A percentile compares a stretch with the other conserved stretches of the same genome.
Conservation (phyloP, 2,797 vertebrate species). For the Huso huso region DNA sequence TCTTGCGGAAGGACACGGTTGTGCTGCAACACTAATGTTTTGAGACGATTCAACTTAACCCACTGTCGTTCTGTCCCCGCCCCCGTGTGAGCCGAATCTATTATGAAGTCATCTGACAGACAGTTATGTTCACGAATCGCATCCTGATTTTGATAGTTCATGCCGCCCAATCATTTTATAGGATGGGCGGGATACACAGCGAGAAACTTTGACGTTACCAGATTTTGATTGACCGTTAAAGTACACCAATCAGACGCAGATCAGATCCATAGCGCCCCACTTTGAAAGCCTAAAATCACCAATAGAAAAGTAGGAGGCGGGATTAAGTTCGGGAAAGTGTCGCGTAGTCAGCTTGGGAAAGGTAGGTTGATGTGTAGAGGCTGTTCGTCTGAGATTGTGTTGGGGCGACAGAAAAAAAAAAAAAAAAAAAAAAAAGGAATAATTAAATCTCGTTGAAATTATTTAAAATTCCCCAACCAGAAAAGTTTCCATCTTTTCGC, state of each 20-base stretch:
- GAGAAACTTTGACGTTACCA: too few relatives aligned
- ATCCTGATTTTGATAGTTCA: too few relatives aligned
- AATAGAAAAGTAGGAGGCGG: slow-evolving; percentile 36
- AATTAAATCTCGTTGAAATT: too few relatives aligned
- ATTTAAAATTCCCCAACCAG: too few relatives aligned
- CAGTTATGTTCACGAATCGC: slow-evolving; percentile 3
- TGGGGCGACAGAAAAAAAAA: slow-evolving; percentile 28
- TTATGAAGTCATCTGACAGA: slow-evolving; percentile 9
- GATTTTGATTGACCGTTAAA: slow-evolving; percentile 12
- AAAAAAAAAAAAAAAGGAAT: slow-evolving; percentile 22
- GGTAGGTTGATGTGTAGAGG: slow-evolving; percentile 32
- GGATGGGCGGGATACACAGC: too few relatives aligned
- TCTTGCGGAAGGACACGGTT: too few relatives aligned
- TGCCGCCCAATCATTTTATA: too few relatives aligned
- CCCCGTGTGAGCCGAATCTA: background rate
- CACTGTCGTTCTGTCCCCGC: slow-evolving; percentile 8
- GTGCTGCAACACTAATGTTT: slow-evolving; percentile 11
- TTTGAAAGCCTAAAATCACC: slow-evolving; percentile 21
- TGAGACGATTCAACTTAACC: slow-evolving; percentile 14
- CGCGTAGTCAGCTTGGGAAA: slow-evolving; percentile 29
- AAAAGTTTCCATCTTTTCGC: too few relatives aligned
- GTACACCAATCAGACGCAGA: slow-evolving; percentile 14
- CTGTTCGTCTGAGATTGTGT: slow-evolving; percentile 30
- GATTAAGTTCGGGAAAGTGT: slow-evolving; percentile 26
- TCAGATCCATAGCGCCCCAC: background rate